phyloP scores from a whole-genome alignment of 2,888 invertebrate genomes.

The Cosmia pyralina region DNA sequence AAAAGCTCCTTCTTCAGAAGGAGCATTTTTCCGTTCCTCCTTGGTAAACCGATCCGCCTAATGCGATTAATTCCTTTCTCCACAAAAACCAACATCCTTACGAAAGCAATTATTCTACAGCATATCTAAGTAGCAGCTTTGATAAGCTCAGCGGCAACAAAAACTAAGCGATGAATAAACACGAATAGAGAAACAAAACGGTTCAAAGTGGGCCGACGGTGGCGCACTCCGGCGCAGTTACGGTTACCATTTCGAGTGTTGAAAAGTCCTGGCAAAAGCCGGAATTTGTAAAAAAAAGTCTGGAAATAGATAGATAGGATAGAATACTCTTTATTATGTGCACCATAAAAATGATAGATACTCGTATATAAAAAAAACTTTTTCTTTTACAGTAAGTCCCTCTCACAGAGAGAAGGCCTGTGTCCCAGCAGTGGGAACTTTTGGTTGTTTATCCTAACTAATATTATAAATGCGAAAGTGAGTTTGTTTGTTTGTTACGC shows the following conservation, averaged over 20 bases:
- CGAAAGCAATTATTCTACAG: slow-evolving; percentile 48
- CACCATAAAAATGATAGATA: too few relatives aligned
- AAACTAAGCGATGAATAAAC: slow-evolving; percentile 60
- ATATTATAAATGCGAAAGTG: too few relatives aligned
- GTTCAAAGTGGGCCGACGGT: slow-evolving; percentile 49
- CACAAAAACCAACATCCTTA: slow-evolving; percentile 18
- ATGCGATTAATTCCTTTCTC: slow-evolving; percentile 18
- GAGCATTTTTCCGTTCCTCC: too few relatives aligned
- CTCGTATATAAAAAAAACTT: too few relatives aligned
- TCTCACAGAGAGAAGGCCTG: too few relatives aligned
- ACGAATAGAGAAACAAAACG: slow-evolving; percentile 61
- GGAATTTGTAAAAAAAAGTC: not conserved
- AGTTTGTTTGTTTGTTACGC: too few relatives aligned
- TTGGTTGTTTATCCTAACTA: too few relatives aligned
- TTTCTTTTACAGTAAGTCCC: not conserved
- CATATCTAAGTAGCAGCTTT: slow-evolving; percentile 55
- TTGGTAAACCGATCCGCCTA: not conserved
- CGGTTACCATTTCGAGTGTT: slow-evolving; percentile 12
- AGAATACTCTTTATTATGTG: too few relatives aligned
- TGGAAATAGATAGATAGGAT: too few relatives aligned
- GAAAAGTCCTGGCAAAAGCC: not conserved
- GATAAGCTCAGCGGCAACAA: slow-evolving; percentile 51
- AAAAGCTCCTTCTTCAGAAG: not conserved
- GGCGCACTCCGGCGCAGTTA: slow-evolving; percentile 37
- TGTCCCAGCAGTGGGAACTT: too few relatives aligned